A percentile compares a stretch with the other conserved stretches of the same genome.
Conservation (phyloP, 2,888 invertebrate species). For the Hirtodrosophila confusa region DNA sequence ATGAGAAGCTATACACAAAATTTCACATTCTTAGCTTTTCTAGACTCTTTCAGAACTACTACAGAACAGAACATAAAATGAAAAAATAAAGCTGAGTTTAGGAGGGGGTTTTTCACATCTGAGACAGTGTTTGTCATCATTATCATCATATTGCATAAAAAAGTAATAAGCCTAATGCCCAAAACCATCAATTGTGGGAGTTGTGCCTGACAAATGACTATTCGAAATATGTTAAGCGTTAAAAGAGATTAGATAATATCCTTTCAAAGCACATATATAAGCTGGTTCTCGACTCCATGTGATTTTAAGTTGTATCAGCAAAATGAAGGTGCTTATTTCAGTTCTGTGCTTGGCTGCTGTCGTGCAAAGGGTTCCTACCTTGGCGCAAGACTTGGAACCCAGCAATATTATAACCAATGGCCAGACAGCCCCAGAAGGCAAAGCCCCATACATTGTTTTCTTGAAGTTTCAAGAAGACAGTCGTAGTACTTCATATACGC, state of each 20-base stretch:
- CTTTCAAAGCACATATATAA: conserved; percentile 20
- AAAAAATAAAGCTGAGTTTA: too few relatives aligned
- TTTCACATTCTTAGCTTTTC: too few relatives aligned
- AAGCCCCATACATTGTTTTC: conserved; percentile 63
- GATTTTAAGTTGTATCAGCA: neutral
- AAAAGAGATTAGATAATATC: neutral
- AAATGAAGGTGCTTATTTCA: conserved; percentile 27
- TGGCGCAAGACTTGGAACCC: conserved; percentile 1
- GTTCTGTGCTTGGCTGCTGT: conserved; percentile 2
- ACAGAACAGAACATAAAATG: too few relatives aligned
- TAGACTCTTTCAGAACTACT: too few relatives aligned
- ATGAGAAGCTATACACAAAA: too few relatives aligned
- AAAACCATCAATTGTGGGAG: neutral
- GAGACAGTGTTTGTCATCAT: too few relatives aligned
- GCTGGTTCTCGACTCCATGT: neutral
- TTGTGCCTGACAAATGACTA: neutral
- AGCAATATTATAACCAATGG: conserved; percentile 60
- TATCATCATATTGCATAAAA: too few relatives aligned
- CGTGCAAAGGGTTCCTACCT: neutral
- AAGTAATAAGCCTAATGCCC: conserved; percentile 8
- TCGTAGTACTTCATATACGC: conserved; percentile 3
- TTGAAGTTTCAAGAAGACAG: conserved; percentile 5
- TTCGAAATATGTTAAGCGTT: conserved; percentile 12
- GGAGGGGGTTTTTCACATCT: too few relatives aligned
- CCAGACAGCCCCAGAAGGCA: conserved; percentile 37